Base-by-base conservation (phyloP, 2,888 invertebrate species). In the Helobdella robusta region DNA sequence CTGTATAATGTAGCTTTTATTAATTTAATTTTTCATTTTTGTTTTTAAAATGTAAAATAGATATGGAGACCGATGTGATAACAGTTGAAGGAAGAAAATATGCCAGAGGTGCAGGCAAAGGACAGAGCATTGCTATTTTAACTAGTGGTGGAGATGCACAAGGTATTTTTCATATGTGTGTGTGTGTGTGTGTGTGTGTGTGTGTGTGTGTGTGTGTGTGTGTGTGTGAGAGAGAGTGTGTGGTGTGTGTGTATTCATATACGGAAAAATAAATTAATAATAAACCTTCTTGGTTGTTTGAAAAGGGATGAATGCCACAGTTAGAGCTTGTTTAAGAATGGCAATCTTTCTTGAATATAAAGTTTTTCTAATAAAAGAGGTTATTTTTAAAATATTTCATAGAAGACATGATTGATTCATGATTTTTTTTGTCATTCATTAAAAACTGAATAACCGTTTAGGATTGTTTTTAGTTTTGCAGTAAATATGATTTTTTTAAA, bases 61-160 rank as follows among this genome's bases (percentile, higher is more conserved):
- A 11, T 8, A 50, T 50, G 50, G 20, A 50, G 11, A n/a, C 6
- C 18, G 61, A 61, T 20, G 11, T n/a, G 1, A 23, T 61, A 15
- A 25, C 61, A 6, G 32, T 61, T n/a, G 81, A 81, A 69, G 80
- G 80, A 2, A 75, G 75, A 67, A 68, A 73, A 36, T 75, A 82
- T 4, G 71, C 72, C 2, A 69, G 72, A 23, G 74, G 73, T 3
- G 65, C 70, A 32, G 73, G 74, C 66, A 89, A 89, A 76, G 93
- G 92, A 66, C 90, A 89, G 79, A 89, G 89, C 34, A 85, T 95
- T 68, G 95, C 91, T 11, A 93, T 95, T 52, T 91, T 95, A 76
- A 95, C 95, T 64, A 93, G 93, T 77, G 95, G 95, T 73, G 95
- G 95, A 66, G 95, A 95, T 82, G 91, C 94, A 28, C 94, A 86